Conservation (phyloP, 1,140 invertebrate species). For the Diplogasteroides magnus region DNA sequence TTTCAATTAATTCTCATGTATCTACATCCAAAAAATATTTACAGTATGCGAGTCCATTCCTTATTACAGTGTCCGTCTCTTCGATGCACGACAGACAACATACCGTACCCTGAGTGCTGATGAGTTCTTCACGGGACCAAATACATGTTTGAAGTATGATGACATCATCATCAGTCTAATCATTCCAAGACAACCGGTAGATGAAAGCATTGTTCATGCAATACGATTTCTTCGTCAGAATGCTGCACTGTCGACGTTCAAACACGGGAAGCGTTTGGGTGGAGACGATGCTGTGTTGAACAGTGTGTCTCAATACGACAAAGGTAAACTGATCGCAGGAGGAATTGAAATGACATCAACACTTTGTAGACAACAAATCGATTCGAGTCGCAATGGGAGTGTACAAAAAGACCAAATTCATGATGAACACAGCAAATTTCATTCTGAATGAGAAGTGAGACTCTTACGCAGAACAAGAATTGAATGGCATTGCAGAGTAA, state of each 20-base stretch:
- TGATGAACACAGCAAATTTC: too few relatives aligned
- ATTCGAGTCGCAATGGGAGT: too few relatives aligned
- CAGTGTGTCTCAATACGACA: background rate
- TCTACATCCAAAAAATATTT: too few relatives aligned
- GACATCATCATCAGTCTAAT: background rate
- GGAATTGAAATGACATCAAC: background rate
- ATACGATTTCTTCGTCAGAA: background rate
- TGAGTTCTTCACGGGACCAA: background rate
- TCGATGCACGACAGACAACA: background rate
- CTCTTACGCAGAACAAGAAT: too few relatives aligned
- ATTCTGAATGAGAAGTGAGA: too few relatives aligned
- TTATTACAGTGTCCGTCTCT: background rate
- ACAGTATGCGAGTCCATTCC: background rate
- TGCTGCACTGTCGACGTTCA: background rate
- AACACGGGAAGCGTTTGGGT: background rate
- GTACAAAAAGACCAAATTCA: too few relatives aligned
- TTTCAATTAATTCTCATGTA: background rate
- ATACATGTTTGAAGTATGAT: background rate
- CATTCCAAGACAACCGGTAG: background rate
- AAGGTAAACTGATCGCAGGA: background rate
- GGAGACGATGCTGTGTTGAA: slow-evolving; percentile 1
- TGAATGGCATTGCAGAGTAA: too few relatives aligned
- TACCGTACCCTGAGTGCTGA: slow-evolving; percentile 1
- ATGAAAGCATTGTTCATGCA: too few relatives aligned
- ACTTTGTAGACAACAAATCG: too few relatives aligned